Percentiles rank a stretch among this genome's conserved stretches.
Conservation (phyloP, 2,113 vertebrate genomes). For the Panurus biarmicus region DNA sequence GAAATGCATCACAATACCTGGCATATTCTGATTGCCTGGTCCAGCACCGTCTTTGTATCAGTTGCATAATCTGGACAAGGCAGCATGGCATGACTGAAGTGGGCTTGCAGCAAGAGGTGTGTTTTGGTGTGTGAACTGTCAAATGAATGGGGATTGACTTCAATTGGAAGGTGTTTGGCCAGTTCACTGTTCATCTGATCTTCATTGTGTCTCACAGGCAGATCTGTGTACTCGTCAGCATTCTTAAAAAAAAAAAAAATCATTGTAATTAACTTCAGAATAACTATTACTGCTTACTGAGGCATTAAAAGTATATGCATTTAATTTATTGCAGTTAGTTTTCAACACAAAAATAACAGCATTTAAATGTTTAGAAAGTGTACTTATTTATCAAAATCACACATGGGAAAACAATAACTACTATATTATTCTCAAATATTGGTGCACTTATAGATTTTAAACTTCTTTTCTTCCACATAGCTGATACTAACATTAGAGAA, state of each 20-base stretch:
- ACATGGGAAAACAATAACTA: not conserved
- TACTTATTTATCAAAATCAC: not conserved
- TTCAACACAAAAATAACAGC: not conserved
- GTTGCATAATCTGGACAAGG: constrained; percentile 93
- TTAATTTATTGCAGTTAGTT: not conserved
- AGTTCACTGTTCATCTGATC: constrained; percentile 95
- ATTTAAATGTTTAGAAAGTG: not conserved
- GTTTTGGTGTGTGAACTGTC: constrained; percentile 97
- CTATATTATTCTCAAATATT: not conserved
- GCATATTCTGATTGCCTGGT: constrained; percentile 92
- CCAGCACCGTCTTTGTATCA: constrained; percentile 94
- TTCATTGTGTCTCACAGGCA: constrained; percentile 97
- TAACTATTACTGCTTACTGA: not conserved
- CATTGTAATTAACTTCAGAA: not conserved
- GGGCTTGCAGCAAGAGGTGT: constrained; percentile 91
- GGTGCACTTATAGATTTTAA: not conserved
- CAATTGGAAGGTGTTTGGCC: constrained; percentile 86
- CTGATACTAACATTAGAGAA: not conserved
- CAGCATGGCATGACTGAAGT: constrained; percentile 85
- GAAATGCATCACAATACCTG: constrained; percentile 76
- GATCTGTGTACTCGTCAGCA: constrained; percentile 91
- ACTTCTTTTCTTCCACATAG: not conserved
- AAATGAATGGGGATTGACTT: constrained; percentile 89
- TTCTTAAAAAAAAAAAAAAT: constrained; percentile 70
- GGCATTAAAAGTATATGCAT: not conserved